Conservation (phyloP, 2,797 vertebrate species). For the Danio choprae region DNA sequence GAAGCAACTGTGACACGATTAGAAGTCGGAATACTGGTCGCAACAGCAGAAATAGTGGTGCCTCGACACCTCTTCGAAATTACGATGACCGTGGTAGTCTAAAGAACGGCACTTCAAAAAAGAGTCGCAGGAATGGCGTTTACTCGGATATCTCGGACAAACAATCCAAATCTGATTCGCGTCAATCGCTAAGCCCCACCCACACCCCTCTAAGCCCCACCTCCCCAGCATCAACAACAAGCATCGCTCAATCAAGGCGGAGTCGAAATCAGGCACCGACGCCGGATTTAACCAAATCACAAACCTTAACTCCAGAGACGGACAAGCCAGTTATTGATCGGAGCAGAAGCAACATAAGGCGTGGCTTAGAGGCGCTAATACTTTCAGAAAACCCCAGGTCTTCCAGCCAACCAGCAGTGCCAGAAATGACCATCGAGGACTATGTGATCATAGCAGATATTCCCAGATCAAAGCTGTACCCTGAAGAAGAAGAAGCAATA, state of each 20-base stretch:
- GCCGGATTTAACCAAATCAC: slow-evolving; percentile 52
- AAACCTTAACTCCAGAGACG: slow-evolving; percentile 56
- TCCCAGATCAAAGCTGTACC: slow-evolving; percentile 83
- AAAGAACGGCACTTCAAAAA: slow-evolving; percentile 30
- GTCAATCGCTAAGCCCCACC: slow-evolving; percentile 71
- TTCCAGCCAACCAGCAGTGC: slow-evolving; percentile 70
- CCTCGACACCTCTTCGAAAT: slow-evolving; percentile 46
- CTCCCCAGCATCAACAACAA: slow-evolving; percentile 56
- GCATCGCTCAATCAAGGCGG: slow-evolving; percentile 64
- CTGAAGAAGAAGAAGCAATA: slow-evolving; percentile 71
- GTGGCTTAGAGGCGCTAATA: slow-evolving; percentile 74
- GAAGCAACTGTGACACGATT: slow-evolving; percentile 62
- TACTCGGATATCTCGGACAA: slow-evolving; percentile 52
- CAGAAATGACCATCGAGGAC: slow-evolving; percentile 83
- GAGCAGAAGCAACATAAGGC: slow-evolving; percentile 73
- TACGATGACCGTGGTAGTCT: slow-evolving; percentile 40
- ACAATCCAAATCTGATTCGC: slow-evolving; percentile 51
- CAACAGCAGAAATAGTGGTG: slow-evolving; percentile 48
- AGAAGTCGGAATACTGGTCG: slow-evolving; percentile 36
- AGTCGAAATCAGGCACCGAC: slow-evolving; percentile 51
- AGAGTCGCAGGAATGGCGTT: slow-evolving; percentile 27
- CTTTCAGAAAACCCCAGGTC: slow-evolving; percentile 69
- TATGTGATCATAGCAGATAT: slow-evolving; percentile 91
- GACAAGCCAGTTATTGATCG: slow-evolving; percentile 64
- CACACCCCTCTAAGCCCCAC: slow-evolving; percentile 73